A percentile compares a stretch with the other conserved stretches of the same genome.
These are phyloP conservation scores for Chionodraco myersi DNA, from an alignment of 2,113 vertebrate genomes.

Conservation along the genomic window DNA sequence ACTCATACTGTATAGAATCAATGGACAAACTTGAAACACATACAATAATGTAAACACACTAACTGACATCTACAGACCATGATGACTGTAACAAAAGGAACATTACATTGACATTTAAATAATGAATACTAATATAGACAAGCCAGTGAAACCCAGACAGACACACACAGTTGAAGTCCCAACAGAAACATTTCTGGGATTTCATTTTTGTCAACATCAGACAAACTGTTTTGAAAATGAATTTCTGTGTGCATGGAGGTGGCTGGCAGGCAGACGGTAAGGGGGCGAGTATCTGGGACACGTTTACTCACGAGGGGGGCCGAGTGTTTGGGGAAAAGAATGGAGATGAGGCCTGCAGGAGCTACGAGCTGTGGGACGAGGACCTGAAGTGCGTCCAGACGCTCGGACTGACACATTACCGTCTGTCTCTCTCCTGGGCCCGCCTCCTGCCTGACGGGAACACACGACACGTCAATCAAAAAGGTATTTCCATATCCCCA, in stretches of 20 bases:
- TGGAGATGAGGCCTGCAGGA: conserved; percentile 93
- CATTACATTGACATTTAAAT: neutral
- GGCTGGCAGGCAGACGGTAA: conserved; percentile 91
- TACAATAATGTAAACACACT: neutral
- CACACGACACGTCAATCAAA: conserved; percentile 90
- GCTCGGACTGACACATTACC: conserved; percentile 96
- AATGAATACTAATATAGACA: neutral
- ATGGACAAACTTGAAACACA: neutral
- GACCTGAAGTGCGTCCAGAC: conserved; percentile 95
- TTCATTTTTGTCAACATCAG: conserved; percentile 15
- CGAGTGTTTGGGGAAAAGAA: conserved; percentile 90
- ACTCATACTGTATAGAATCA: neutral
- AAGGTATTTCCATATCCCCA: conserved; percentile 82
- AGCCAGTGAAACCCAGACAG: neutral
- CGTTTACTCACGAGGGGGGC: conserved; percentile 91
- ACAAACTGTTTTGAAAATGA: conserved; percentile 12
- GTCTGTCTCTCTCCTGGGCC: conserved; percentile 96
- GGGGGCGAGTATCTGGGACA: conserved; percentile 92
- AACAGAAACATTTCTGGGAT: conserved; percentile 25
- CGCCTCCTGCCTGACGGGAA: conserved; percentile 95
- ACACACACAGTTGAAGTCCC: conserved; percentile 4
- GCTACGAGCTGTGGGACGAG: conserved; percentile 94
- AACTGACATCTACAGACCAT: neutral
- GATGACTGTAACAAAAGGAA: neutral
- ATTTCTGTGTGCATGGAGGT: conserved; percentile 75